phyloP scores from a whole-genome alignment of 1,140 invertebrate genomes.

The Lepidotrigona ventralis region DNA sequence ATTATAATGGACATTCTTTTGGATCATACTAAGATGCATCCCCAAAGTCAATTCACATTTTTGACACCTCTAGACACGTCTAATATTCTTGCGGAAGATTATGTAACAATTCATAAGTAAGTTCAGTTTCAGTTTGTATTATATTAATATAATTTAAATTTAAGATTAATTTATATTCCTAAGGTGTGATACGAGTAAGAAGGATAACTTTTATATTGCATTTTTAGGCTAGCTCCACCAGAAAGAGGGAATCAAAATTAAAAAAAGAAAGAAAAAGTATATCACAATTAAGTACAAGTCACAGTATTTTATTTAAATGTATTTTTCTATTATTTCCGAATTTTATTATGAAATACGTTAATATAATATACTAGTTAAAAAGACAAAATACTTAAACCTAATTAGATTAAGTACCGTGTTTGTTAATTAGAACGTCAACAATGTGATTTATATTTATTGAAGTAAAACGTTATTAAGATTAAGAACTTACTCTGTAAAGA shows the following conservation, averaged over 20 bases:
- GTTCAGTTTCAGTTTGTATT: conserved; percentile 23
- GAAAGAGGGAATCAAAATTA: conserved; percentile 48
- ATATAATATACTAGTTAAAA: neutral
- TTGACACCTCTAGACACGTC: conserved; percentile 88
- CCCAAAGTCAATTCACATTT: conserved; percentile 86
- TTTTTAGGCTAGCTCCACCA: conserved; percentile 64
- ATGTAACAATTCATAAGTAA: conserved; percentile 82
- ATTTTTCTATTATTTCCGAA: neutral
- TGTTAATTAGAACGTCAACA: neutral
- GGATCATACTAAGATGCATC: conserved; percentile 82
- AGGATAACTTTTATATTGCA: conserved; percentile 29
- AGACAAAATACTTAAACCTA: neutral
- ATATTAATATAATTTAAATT: conserved; percentile 6
- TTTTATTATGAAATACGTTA: neutral
- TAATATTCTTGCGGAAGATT: conserved; percentile 77
- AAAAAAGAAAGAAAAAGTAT: neutral
- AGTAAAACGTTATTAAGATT: neutral
- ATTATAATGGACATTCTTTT: conserved; percentile 86
- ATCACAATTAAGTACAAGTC: neutral
- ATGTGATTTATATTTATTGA: neutral
- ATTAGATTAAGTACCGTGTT: neutral
- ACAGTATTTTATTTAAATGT: neutral
- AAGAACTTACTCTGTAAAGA: neutral
- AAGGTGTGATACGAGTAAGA: neutral
- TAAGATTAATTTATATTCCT: neutral